Base-by-base conservation (phyloP, 2,113 vertebrate species). In the Mirza zaza region DNA sequence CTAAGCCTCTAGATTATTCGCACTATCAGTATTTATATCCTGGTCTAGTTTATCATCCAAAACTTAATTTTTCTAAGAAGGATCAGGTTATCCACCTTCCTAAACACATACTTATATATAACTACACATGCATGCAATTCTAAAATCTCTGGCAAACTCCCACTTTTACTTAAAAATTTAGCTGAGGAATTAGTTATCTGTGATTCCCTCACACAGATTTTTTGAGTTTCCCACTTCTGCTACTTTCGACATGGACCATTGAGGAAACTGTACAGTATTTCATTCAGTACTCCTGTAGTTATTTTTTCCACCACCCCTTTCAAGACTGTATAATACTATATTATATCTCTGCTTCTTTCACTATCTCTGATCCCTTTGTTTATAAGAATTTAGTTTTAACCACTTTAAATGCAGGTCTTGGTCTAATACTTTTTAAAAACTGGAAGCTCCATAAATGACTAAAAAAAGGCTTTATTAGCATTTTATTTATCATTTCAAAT, bases 401-500 rank as follows among this genome's bases (percentile, higher is more conserved):
- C 5, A 63, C 45, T 5, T 25, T 85, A 68, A 80, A n/a, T 84
- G 42, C 63, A 73, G 14, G 59, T 45, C 5, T 92, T 71, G 3
- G 5, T 57, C 50, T 70, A 59, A 70, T 48, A 27, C 29, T 23
- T 80, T 81, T 68, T 79, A 79, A 10, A 76, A 85, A 70, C 1
- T 34, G 68, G 13, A 84, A 59, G 11, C 7, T 81, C 21, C 57
- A 50, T 91, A 55, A 93, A 76, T 12, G 27, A n/a, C 67, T 76
- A 85, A 25, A 76, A 15, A 90, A 68, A 81, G 3, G 1, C 25
- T 20, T 1, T 68, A 85, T 73, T 81, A 36, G 3, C 10, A 80
- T 75, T 65, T 36, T 6, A 61, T 67, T 83, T 93, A 80, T 75
- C 27, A 82, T 82, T 84, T 94, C 27, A 94, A 89, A 50, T 81